phyloP scores from a whole-genome alignment of 2,888 invertebrate species.

The Dioctria rufipes region DNA sequence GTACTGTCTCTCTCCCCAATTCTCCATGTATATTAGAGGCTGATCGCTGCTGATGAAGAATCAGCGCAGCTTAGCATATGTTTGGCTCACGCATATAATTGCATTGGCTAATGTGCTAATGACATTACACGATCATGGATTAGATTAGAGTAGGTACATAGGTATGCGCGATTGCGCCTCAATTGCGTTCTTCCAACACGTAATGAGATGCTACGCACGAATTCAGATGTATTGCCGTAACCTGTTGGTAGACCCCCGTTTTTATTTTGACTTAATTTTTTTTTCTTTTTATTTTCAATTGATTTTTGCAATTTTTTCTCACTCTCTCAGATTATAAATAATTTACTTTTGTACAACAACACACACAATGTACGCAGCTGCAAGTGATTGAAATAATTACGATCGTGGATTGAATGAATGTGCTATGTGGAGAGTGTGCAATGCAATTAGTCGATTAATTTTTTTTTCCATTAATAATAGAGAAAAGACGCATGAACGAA shows the following conservation, averaged over 20 bases:
- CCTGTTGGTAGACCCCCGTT: constrained; percentile 10
- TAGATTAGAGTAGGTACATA: background rate
- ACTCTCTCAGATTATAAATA: too few relatives aligned
- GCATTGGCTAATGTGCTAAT: constrained; percentile 27
- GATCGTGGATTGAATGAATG: too few relatives aligned
- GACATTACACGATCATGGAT: constrained; percentile 19
- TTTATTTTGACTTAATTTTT: constrained; percentile 19
- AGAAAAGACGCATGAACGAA: too few relatives aligned
- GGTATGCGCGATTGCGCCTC: constrained; percentile 6
- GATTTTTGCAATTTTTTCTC: background rate
- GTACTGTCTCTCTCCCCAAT: too few relatives aligned
- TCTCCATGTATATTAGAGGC: too few relatives aligned
- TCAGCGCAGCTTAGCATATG: constrained; percentile 6
- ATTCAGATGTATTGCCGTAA: background rate
- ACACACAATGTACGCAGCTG: too few relatives aligned
- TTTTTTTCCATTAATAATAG: too few relatives aligned
- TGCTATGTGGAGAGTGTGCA: too few relatives aligned
- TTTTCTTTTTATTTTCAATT: background rate
- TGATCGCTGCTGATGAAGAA: background rate
- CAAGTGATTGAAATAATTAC: too few relatives aligned
- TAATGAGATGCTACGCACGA: constrained; percentile 39
- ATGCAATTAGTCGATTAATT: too few relatives aligned
- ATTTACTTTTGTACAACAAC: too few relatives aligned
- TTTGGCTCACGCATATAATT: background rate
- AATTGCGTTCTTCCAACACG: constrained; percentile 13